A percentile compares a stretch with the other conserved stretches of the same genome.
phyloP scores from a whole-genome alignment of 2,888 invertebrate genomes.

The Epistrophe eligans region DNA sequence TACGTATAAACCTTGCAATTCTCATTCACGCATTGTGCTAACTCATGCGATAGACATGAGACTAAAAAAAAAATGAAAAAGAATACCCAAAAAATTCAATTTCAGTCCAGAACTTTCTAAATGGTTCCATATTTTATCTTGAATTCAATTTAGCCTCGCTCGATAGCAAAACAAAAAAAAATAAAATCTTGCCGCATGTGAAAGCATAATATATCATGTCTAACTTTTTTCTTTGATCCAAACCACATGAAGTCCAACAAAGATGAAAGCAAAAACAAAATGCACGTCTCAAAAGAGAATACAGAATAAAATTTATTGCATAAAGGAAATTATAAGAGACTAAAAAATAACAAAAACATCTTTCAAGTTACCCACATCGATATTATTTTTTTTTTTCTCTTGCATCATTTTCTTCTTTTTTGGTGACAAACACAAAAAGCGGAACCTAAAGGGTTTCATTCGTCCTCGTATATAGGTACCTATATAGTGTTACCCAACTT shows the following conservation, averaged over 20 bases:
- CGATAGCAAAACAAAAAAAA: background rate
- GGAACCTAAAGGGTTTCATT: background rate
- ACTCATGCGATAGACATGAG: too few relatives aligned
- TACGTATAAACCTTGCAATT: too few relatives aligned
- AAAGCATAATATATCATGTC: constrained; percentile 70
- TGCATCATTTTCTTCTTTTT: background rate
- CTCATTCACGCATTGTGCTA: too few relatives aligned
- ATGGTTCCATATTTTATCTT: constrained; percentile 38
- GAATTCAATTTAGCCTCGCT: constrained; percentile 22
- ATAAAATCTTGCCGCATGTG: constrained; percentile 19
- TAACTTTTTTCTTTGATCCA: constrained; percentile 43
- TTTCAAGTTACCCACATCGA: constrained; percentile 4
- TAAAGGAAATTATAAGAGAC: constrained; percentile 32
- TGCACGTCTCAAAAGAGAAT: constrained; percentile 11
- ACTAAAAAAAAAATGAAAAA: too few relatives aligned
- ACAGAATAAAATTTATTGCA: constrained; percentile 35
- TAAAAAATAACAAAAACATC: background rate
- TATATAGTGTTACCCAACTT: background rate
- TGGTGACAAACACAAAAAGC: constrained; percentile 23
- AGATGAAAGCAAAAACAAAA: constrained; percentile 28
- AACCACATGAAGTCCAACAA: constrained; percentile 52
- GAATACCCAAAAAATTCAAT: constrained; percentile 12
- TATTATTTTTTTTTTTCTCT: background rate
- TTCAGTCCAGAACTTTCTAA: constrained; percentile 4
- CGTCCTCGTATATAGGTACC: too few relatives aligned